Evolutionary conservation across 2,888 invertebrate species (phyloP), one percentile per base, ranked within the genome.

Genomic region (Andrena minutula): DNA sequence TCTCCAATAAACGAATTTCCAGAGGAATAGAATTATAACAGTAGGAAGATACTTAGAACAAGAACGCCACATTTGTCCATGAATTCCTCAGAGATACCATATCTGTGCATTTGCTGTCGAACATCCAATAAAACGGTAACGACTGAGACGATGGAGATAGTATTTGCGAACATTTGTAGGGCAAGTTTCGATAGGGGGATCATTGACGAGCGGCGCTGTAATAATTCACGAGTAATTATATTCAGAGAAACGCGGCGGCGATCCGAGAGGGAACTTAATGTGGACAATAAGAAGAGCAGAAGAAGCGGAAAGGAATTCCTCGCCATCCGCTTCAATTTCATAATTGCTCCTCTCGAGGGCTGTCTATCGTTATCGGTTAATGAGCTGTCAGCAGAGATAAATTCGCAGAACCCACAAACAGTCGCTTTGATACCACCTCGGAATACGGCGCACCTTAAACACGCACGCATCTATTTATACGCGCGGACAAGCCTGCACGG

Each of bases 371-470:
- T 84, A 85, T 85, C 82, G 84, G 71, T 70, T 88, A 86, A 89
- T 84, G 88, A 85, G 80, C 86, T 88, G 89, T 89, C 88, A 85
- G 86, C 86, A 83, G 76, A 86, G 88, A 89, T 89, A 84, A 86
- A 89, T 89, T 83, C 82, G 47, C 74, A 70, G 84, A 74, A 80
- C 56, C 70, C 60, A 76, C 81, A 76, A 84, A 80, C 84, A 75
- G 75, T 73, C 58, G 76, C 76, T 84, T 84, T 84, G 80, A 84
- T 84, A 76, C 73, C 75, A 41, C 41, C 79, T 68, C 51, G 60
- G 49, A 66, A 51, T 41, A 32, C 10, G 82, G 75, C 82, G 66
- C 82, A 82, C 82, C 82, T 82, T 75, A 35, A 71, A 80, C 80
- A 80, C 75, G 73, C 73, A 58, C 73, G 80, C 70, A 41, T 80